phyloP scores from a whole-genome alignment of 2,797 vertebrate genomes.

The Gobionotothen gibberifrons region DNA sequence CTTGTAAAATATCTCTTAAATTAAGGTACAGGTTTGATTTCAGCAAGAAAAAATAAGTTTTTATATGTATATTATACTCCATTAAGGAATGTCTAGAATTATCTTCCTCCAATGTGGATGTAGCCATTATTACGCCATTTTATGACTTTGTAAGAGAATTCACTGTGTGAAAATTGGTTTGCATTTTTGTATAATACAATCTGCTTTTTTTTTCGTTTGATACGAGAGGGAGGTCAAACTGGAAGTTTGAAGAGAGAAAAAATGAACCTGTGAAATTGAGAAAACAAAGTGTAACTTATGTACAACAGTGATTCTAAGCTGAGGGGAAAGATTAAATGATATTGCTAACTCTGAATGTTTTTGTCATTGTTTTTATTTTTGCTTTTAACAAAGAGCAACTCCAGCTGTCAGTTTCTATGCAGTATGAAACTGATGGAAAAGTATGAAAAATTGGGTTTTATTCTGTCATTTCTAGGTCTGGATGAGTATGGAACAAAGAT shows the following conservation, averaged over 20 bases:
- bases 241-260: conserved; percentile 84
- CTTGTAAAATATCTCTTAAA: conserved; percentile 90
- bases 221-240: conserved; percentile 85
- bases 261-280: conserved; percentile 86
- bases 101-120: conserved; percentile 93
- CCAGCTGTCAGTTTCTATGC: background rate
- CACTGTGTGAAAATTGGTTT: conserved; percentile 94
- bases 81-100: conserved; percentile 93
- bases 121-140: conserved; percentile 90
- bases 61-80: conserved; percentile 92
- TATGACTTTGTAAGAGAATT: conserved; percentile 93
- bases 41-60: conserved; percentile 87
- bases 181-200: conserved; percentile 93
- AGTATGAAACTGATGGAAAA: no score
- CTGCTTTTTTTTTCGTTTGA: conserved; percentile 87
- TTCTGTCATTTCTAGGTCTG: no score
- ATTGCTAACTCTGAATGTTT: conserved; percentile 82
- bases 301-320: conserved; percentile 87
- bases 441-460: no score
- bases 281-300: conserved; percentile 88
- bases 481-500: no score
- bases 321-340: conserved; percentile 88
- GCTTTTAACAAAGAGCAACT: background rate
- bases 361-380: conserved; percentile 48
- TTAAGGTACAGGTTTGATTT: conserved; percentile 91